Conservation (phyloP, 2,888 invertebrate species). For the Tineola bisselliella region DNA sequence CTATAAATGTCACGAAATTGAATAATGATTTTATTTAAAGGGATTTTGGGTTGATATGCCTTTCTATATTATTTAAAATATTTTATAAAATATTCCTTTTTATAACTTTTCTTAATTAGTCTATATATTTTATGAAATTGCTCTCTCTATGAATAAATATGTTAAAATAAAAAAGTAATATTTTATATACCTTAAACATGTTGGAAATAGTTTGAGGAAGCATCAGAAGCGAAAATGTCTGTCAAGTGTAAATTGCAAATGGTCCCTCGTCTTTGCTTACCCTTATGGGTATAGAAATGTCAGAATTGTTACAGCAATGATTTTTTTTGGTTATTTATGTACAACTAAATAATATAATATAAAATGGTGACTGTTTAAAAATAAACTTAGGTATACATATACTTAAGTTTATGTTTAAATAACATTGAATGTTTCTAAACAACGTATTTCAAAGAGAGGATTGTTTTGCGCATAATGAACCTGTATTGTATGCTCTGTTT, state of each 20-base stretch:
- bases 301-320: neutral
- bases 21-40: neutral
- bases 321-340: neutral
- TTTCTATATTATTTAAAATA: neutral
- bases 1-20: neutral
- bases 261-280: conserved; percentile 6
- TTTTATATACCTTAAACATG: neutral
- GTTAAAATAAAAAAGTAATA: neutral
- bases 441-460: neutral
- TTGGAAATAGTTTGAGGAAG: neutral
- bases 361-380: no score
- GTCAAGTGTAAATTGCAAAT: conserved; percentile 3
- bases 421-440: no score
- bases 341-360: neutral
- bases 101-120: no score
- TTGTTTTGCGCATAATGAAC: neutral
- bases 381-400: no score
- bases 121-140: no score
- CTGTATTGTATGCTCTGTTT: neutral
- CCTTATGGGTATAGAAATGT: conserved; percentile 1
- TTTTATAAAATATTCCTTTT: no score
- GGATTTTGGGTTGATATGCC: neutral
- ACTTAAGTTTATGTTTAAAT: no score
- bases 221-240: neutral
- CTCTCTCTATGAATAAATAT: no score